These are phyloP conservation scores for Phyllotreta striolata DNA, from an alignment of 2,888 invertebrate genomes.

Conservation along the genomic window DNA sequence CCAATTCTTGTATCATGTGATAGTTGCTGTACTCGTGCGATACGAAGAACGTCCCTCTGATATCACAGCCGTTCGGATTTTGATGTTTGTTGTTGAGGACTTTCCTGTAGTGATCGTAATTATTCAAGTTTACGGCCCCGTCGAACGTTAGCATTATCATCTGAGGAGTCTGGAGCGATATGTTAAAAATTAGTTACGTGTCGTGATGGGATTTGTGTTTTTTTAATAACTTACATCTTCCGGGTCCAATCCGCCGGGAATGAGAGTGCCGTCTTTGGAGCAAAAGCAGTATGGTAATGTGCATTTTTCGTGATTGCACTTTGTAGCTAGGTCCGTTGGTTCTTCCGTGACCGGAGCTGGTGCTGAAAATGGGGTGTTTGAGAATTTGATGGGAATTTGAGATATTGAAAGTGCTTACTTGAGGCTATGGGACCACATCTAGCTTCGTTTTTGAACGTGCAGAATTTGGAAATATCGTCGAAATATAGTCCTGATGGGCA, in stretches of 20 bases:
- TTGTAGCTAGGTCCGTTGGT: slow-evolving; percentile 79
- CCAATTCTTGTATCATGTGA: slow-evolving; percentile 88
- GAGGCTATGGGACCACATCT: slow-evolving; percentile 88
- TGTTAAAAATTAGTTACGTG: neutral
- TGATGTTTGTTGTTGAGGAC: slow-evolving; percentile 81
- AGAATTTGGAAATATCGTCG: slow-evolving; percentile 88
- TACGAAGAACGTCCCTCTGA: slow-evolving; percentile 92
- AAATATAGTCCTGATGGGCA: slow-evolving; percentile 91
- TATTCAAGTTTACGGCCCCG: slow-evolving; percentile 91
- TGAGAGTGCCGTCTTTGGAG: slow-evolving; percentile 87
- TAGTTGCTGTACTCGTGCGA: slow-evolving; percentile 94
- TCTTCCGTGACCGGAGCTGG: slow-evolving; percentile 83
- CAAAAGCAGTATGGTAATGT: slow-evolving; percentile 90
- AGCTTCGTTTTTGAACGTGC: slow-evolving; percentile 89
- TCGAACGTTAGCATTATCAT: slow-evolving; percentile 93
- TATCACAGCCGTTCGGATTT: slow-evolving; percentile 90
- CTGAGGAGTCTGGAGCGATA: slow-evolving; percentile 82
- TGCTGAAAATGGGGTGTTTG: slow-evolving; percentile 63
- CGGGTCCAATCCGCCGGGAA: slow-evolving; percentile 83
- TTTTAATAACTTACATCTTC: slow-evolving; percentile 74
- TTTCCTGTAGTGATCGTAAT: slow-evolving; percentile 86
- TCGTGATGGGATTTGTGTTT: neutral
- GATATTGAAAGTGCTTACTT: slow-evolving; percentile 69
- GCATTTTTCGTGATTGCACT: slow-evolving; percentile 80
- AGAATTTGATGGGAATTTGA: neutral